phyloP scores from a whole-genome alignment of 2,888 invertebrate species.

The Gerris lacustris region DNA sequence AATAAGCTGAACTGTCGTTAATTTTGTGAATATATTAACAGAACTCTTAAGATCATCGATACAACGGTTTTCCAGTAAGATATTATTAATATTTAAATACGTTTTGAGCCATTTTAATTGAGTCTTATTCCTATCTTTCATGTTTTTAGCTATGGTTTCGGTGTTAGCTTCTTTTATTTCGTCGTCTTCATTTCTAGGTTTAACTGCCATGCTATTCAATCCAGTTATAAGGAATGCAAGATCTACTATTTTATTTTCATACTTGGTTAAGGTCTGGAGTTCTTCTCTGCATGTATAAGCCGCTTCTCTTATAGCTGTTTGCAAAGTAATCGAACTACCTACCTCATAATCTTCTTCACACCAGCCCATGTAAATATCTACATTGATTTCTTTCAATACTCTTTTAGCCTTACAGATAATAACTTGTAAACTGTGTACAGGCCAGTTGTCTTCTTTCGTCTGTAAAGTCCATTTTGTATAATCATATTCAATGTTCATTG shows the following conservation, averaged over 20 bases:
- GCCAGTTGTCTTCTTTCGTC: conserved; percentile 19
- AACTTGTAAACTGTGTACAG: conserved; percentile 19
- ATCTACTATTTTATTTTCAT: conserved; percentile 18
- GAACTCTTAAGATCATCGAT: neutral
- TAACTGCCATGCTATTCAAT: conserved; percentile 21
- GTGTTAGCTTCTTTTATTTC: conserved; percentile 25
- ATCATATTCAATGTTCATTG: conserved; percentile 19
- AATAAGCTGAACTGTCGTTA: neutral
- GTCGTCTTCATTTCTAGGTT: conserved; percentile 25
- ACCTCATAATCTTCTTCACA: conserved; percentile 23
- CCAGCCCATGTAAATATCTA: conserved; percentile 25
- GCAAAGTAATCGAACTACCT: conserved; percentile 20
- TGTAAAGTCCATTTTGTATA: conserved; percentile 19
- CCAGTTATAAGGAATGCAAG: conserved; percentile 16
- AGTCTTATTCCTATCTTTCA: conserved; percentile 23
- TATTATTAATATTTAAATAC: neutral
- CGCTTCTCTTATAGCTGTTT: conserved; percentile 22
- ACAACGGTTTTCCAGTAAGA: neutral
- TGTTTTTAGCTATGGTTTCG: conserved; percentile 24
- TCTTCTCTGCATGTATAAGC: conserved; percentile 21
- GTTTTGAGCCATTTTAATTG: conserved; percentile 25
- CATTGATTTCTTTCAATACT: conserved; percentile 20
- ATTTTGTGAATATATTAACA: neutral
- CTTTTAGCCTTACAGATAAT: conserved; percentile 20
- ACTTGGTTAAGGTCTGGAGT: conserved; percentile 14